phyloP scores from a whole-genome alignment of 2,113 vertebrate species.

The Rhagologus leucostigma region DNA sequence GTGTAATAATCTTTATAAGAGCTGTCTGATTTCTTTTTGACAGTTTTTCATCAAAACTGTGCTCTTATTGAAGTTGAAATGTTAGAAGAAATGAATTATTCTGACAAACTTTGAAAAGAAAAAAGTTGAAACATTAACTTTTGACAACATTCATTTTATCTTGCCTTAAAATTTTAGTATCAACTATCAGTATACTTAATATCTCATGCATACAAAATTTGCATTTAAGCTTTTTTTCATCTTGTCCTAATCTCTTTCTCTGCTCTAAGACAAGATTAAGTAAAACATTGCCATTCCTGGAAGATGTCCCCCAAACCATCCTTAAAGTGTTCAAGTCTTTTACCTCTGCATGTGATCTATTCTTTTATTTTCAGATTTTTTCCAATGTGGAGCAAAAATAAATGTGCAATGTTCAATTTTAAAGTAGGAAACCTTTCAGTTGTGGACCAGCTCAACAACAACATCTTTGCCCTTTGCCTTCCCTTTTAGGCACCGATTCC shows the following conservation, averaged over 20 bases:
- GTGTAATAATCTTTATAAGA: background rate
- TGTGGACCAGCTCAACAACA: background rate
- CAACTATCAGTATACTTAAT: background rate
- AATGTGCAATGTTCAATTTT: background rate
- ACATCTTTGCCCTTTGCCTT: background rate
- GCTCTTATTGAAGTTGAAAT: background rate
- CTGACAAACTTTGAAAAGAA: background rate
- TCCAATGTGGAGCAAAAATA: background rate
- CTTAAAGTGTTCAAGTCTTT: background rate
- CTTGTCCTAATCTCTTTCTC: background rate
- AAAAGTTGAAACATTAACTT: background rate
- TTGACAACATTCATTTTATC: background rate
- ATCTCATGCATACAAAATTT: background rate
- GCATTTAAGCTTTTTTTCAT: background rate
- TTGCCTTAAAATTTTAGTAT: background rate
- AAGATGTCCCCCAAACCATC: background rate
- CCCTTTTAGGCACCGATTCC: background rate
- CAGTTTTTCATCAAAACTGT: slow-evolving; percentile 9
- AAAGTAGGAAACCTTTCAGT: background rate
- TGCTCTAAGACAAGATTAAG: background rate
- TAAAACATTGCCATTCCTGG: background rate
- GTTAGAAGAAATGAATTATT: background rate
- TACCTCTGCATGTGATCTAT: background rate
- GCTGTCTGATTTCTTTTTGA: background rate
- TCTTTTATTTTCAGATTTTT: background rate